phyloP scores from a whole-genome alignment of 2,113 vertebrate genomes.

The Cynocephalus volans region DNA sequence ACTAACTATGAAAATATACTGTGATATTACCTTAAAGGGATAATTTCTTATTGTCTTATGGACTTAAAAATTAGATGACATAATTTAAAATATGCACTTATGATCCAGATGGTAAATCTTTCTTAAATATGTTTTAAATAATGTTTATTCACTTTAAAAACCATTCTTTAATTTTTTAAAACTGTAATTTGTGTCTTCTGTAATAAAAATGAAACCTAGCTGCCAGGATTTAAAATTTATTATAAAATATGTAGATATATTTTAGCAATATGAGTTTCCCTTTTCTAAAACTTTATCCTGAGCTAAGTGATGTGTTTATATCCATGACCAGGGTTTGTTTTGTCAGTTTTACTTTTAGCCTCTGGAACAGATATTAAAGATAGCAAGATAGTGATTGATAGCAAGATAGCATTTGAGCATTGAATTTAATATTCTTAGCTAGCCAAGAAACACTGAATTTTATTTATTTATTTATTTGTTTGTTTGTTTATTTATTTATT shows the following conservation, averaged over 20 bases:
- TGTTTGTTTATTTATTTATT: too few species aligned
- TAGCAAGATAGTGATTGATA: neutral
- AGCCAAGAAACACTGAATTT: constrained; percentile 21
- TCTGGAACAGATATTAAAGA: neutral
- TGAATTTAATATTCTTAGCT: constrained; percentile 29
- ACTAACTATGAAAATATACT: neutral
- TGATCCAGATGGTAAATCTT: neutral
- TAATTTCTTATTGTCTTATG: constrained; percentile 15
- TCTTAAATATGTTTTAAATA: neutral
- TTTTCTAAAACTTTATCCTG: constrained; percentile 4
- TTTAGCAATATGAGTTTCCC: neutral
- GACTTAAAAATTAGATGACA: neutral
- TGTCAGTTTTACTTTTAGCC: neutral
- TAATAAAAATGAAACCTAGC: neutral
- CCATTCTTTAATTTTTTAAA: neutral
- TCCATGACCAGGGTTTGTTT: neutral
- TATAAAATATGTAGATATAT: neutral
- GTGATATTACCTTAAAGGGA: neutral
- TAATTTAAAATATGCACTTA: neutral
- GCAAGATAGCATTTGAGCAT: neutral
- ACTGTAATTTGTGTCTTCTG: neutral
- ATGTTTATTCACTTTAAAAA: constrained; percentile 55
- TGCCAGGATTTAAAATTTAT: neutral
- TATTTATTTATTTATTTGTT: too few species aligned
- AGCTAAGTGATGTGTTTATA: neutral